Percentiles rank a stretch among this genome's conserved stretches.
Evolutionary conservation across 2,113 vertebrate species (phyloP).

Genomic region (Saguinus imperator): DNA sequence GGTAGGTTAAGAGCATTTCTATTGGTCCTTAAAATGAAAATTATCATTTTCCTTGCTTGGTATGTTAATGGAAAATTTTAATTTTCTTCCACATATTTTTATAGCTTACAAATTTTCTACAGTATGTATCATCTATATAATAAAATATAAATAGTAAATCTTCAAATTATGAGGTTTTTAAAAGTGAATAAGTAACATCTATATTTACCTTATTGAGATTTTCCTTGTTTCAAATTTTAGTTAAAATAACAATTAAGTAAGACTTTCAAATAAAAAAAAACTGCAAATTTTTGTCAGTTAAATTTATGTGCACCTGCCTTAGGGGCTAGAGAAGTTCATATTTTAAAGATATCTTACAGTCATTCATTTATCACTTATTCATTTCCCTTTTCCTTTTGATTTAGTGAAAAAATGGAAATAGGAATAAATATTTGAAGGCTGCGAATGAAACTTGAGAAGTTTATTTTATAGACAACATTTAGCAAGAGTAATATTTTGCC

Average conservation of each 20-base stretch:
- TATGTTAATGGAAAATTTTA: not conserved
- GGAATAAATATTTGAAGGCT: slow-evolving; percentile 57
- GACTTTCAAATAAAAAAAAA: not conserved
- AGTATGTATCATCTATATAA: not conserved
- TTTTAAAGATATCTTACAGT: slow-evolving; percentile 39
- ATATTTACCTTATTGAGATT: not conserved
- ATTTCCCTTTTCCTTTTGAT: slow-evolving; percentile 46
- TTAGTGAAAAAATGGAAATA: slow-evolving; percentile 51
- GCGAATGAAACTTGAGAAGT: slow-evolving; percentile 21
- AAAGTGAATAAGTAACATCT: not conserved
- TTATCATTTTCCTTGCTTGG: not conserved
- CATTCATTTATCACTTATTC: slow-evolving; percentile 63
- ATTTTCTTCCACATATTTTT: not conserved
- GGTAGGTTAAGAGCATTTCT: not conserved
- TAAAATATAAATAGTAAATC: not conserved
- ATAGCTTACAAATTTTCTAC: not conserved
- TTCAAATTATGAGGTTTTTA: not conserved
- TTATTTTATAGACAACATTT: slow-evolving; percentile 58
- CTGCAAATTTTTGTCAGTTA: not conserved
- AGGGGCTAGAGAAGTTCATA: not conserved
- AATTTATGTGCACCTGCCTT: slow-evolving; percentile 18
- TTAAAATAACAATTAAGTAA: slow-evolving; percentile 32
- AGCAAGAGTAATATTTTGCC: slow-evolving; percentile 44
- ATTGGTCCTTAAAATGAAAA: not conserved
- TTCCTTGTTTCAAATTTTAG: slow-evolving; percentile 14